These are phyloP conservation scores for Leucoraja erinaceus DNA, from an alignment of 2,113 vertebrate genomes.

Conservation along the genomic window DNA sequence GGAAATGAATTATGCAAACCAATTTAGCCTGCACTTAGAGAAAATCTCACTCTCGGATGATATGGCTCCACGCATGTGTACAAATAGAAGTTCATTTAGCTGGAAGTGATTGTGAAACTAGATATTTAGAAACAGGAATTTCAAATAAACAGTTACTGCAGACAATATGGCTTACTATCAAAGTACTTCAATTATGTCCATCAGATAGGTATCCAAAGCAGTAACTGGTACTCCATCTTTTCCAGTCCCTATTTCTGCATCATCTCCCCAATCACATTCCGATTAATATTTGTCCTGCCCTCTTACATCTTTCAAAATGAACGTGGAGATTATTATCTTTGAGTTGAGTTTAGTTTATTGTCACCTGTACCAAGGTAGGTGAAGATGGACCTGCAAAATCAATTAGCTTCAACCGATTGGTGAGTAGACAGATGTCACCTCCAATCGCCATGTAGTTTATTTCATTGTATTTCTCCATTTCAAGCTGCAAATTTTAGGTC, in stretches of 20 bases:
- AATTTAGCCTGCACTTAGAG: not conserved
- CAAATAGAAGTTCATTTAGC: not conserved
- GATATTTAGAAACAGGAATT: not conserved
- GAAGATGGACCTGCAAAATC: not conserved
- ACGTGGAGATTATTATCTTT: not conserved
- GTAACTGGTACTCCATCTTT: not conserved
- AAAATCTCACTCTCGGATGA: not conserved
- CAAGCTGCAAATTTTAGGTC: not conserved
- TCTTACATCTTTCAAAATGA: not conserved
- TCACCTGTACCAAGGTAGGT: not conserved
- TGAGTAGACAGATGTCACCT: not conserved
- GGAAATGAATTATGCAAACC: not conserved
- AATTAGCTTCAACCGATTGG: not conserved
- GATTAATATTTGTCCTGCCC: not conserved
- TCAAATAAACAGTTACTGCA: not conserved
- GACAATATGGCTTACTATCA: not conserved
- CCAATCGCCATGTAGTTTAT: not conserved
- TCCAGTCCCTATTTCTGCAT: not conserved
- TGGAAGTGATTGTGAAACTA: not conserved
- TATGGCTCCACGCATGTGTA: not conserved
- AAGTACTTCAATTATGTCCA: not conserved
- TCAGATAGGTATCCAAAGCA: not conserved
- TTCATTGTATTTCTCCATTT: not conserved
- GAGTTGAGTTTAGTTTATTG: no score
- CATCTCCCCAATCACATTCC: not conserved